Evolutionary conservation across 2,888 invertebrate genomes (phyloP).

Genomic region (Mesopsocus fuscifrons): DNA sequence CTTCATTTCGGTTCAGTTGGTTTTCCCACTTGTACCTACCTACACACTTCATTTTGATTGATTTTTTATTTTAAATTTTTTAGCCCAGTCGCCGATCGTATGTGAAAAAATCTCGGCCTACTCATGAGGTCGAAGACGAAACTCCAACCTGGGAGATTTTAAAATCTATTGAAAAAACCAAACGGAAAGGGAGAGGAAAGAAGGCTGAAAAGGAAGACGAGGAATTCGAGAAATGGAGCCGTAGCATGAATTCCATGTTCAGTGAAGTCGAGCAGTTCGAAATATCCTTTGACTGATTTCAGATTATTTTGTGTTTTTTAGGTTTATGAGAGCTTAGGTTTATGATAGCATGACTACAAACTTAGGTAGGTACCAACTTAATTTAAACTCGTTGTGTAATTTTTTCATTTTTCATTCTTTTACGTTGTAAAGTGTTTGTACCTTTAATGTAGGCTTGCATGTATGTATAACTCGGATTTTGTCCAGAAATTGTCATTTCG

Average conservation of each 20-base stretch:
- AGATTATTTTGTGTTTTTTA: neutral
- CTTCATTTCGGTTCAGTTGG: too few relatives aligned
- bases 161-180: neutral
- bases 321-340: neutral
- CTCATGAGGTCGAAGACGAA: neutral
- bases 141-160: neutral
- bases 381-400: too few relatives aligned
- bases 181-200: neutral
- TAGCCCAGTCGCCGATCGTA: neutral
- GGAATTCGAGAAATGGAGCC: conserved; percentile 2
- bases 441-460: too few relatives aligned
- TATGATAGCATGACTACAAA: too few relatives aligned
- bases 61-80: neutral
- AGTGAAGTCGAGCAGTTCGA: neutral
- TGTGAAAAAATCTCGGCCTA: neutral
- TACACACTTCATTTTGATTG: too few relatives aligned
- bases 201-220: neutral
- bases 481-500: too few relatives aligned
- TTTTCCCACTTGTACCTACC: too few relatives aligned
- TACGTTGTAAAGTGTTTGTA: too few relatives aligned
- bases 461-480: too few relatives aligned
- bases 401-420: conserved; percentile 2
- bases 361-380: too few relatives aligned
- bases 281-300: neutral
- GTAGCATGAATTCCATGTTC: neutral